These are phyloP conservation scores for Barnardius zonarius DNA, from an alignment of 2,113 vertebrate genomes.

Conservation along the genomic window DNA sequence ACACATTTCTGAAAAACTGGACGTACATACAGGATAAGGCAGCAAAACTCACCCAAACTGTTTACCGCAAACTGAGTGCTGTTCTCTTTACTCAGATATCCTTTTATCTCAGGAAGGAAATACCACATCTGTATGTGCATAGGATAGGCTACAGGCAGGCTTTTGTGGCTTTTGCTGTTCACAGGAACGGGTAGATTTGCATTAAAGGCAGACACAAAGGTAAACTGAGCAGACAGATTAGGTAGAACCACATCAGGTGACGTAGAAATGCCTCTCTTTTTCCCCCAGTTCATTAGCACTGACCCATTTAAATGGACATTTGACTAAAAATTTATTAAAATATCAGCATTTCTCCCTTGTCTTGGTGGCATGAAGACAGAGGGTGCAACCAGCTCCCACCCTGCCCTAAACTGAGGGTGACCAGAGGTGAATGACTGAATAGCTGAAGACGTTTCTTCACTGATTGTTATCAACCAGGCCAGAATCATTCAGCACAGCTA, in stretches of 20 bases:
- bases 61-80: neutral
- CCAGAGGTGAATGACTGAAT: conserved; percentile 25
- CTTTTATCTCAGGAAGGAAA: conserved; percentile 21
- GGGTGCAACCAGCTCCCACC: neutral
- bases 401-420: neutral
- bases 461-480: conserved; percentile 25
- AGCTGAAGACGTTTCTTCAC: conserved; percentile 45
- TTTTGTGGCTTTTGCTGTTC: conserved; percentile 1
- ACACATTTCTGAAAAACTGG: neutral
- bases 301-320: neutral
- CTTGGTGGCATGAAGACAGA: neutral
- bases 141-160: neutral
- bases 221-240: conserved; percentile 23
- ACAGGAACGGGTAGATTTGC: conserved; percentile 26
- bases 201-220: conserved; percentile 23
- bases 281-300: neutral
- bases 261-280: neutral
- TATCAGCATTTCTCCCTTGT: neutral
- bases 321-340: neutral
- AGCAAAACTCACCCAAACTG: neutral
- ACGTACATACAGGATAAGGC: neutral
- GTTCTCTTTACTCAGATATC: neutral
- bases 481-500: neutral
- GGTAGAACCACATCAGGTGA: neutral
- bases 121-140: neutral